Evolutionary conservation across 1,140 invertebrate species (phyloP), one percentile per base, ranked within the genome.

Genomic region (Drosophila lacteicornis): DNA sequence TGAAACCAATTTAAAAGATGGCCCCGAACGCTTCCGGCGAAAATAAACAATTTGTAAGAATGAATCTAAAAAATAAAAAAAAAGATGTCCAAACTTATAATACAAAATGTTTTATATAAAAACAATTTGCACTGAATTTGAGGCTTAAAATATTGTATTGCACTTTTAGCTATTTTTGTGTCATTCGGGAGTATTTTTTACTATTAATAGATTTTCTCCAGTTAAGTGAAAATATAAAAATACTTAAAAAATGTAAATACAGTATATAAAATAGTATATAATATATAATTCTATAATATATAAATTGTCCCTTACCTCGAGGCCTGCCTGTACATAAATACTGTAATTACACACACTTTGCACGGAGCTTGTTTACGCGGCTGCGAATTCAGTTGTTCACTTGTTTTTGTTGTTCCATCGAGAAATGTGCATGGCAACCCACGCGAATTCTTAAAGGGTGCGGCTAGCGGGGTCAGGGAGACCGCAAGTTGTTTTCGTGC

Each of bases 381-480:
- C 58, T 71, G 65, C 73, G 59, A 60, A 67, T 81, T 47, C 66
- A 79, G 74, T 90, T 56, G 69, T 75, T 75, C 63, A 65, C 27
- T 30, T 30, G 5, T 30, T 90, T 75, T 80, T 67, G 74, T 25
- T 59, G 69, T 74, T 75, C 61, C 61, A 74, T 51, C 47, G 65
- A 67, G 58, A 74, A 75, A 57, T 49, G 77, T 88, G 84, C 83
- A 74, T 84, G 62, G 80, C 84, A 88, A 88, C 83, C 42, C n/a
- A 38, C 50, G 58, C 40, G 30, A 19, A 22, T 36, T 17, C 17
- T n/a, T 8, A 42, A 30, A 7, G 45, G 59, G 51, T 19, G n/a
- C 30, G 7, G 8, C 15, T 12, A 53, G 3, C 15, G 19, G 19
- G 27, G 30, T 8, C 25, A 15, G 53, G 49, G 33, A 36, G 62